Evolutionary conservation across 1,140 invertebrate genomes (phyloP), one percentile per base, ranked within the genome.

Genomic region (Ceratoteleas bidentatus): DNA sequence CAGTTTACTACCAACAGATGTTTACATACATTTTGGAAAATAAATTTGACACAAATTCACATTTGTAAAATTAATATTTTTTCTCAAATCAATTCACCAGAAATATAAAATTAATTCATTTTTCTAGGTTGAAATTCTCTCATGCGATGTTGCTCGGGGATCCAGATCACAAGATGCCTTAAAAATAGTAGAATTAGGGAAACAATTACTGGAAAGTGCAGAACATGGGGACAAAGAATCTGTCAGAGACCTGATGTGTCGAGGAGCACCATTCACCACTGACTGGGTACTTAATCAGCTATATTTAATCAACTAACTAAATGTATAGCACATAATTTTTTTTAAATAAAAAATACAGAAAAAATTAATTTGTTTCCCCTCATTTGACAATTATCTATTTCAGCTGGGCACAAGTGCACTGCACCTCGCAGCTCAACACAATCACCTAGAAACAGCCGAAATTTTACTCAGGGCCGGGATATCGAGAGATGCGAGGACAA

Each of bases 191-290:
- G 96, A 97, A 90, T 91, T 97, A 64, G 97, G 97, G 11, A 97
- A 97, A 84, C 93, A 95, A 61, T 91, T 98, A 82, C 89, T 98
- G 60, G 93, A 95, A 86, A 95, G 94, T 60, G 95, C 97, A 16
- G 94, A 94, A 85, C 93, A 95, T 85, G 97, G 96, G 6, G 94
- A 98, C 87, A 94, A 95, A 2, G 93, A 95, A 52, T 93, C 94
- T 78, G 96, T 98, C 0, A 92, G 95, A 70, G 92, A 94, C n/a
- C 93, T 98, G 11, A 96, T 98, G 93, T 94, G 93, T 15, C 95
- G 95, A 90, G 97, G 97, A 52, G 97, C 97, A 34, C 97, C 97
- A 2, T 98, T 98, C 85, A 96, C 96, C 0, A 96, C 97, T 13
- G 97, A 98, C 89, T 98, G 97, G 97, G 96, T 97, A 92, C 7